Evolutionary conservation across 2,797 vertebrate species (phyloP).

Genomic region (Apogon talboti): DNA sequence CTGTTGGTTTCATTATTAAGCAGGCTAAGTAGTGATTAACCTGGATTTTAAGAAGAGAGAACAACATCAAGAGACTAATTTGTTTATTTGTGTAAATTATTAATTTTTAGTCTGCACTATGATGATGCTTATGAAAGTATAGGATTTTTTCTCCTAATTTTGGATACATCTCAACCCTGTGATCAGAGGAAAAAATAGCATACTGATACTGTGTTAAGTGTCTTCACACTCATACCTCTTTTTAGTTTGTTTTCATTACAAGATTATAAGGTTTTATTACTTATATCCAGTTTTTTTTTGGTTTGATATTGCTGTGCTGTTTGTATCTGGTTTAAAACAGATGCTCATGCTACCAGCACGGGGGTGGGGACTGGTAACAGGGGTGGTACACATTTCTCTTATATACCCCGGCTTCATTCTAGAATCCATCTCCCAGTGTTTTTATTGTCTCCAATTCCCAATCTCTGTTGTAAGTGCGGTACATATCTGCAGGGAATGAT

Average conservation of each 20-base stretch:
- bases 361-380: not conserved
- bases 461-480: not conserved
- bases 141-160: not conserved
- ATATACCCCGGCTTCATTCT: conserved; percentile 1
- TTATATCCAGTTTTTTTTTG: not conserved
- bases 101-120: not conserved
- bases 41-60: conserved; percentile 2
- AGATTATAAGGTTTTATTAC: conserved; percentile 11
- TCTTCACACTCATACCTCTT: not conserved
- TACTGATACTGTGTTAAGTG: not conserved
- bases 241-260: conserved; percentile 9
- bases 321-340: not conserved
- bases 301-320: conserved; percentile 4
- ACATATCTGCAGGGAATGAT: not conserved
- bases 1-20: conserved; percentile 13
- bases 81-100: conserved; percentile 15
- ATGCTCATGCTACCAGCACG: not conserved
- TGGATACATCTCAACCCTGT: not conserved
- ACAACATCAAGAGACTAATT: conserved; percentile 24
- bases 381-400: conserved; percentile 14
- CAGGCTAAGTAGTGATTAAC: conserved; percentile 33
- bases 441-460: conserved; percentile 1
- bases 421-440: conserved; percentile 1
- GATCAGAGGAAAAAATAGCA: conserved; percentile 1
- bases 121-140: not conserved